These are phyloP conservation scores for Mamestra configurata DNA, from an alignment of 1,140 invertebrate genomes.

Conservation along the genomic window DNA sequence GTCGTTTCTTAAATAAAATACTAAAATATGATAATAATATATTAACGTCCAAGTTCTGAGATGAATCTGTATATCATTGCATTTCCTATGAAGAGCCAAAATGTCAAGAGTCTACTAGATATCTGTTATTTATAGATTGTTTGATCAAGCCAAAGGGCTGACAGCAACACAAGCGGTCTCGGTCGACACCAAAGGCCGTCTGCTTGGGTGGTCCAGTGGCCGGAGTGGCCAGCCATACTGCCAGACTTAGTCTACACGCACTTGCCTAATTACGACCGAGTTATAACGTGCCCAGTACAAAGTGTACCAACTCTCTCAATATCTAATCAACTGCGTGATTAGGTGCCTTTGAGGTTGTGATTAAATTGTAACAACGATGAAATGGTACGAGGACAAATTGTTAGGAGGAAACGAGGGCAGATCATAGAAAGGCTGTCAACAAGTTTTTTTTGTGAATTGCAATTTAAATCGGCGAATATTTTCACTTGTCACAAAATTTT, in stretches of 20 bases:
- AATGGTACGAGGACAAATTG: constrained; percentile 13
- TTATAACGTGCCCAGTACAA: constrained; percentile 17
- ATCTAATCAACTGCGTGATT: constrained; percentile 33
- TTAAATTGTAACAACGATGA: constrained; percentile 33
- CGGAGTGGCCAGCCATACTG: background rate
- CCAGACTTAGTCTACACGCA: constrained; percentile 66
- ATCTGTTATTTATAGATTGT: constrained; percentile 40
- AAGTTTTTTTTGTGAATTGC: constrained; percentile 9
- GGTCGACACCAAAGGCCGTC: constrained; percentile 53
- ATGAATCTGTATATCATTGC: background rate
- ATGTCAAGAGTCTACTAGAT: constrained; percentile 51
- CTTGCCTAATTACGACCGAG: constrained; percentile 68
- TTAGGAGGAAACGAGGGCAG: constrained; percentile 13
- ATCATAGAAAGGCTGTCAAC: constrained; percentile 8
- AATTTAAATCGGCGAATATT: background rate
- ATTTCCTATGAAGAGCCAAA: background rate
- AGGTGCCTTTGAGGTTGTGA: constrained; percentile 20
- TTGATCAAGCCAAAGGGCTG: constrained; percentile 48
- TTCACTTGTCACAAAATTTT: background rate
- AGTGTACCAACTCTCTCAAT: constrained; percentile 26
- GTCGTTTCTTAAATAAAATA: background rate
- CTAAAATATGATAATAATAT: background rate
- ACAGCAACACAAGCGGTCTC: constrained; percentile 60
- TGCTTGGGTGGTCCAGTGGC: constrained; percentile 70
- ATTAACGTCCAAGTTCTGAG: background rate